These are phyloP conservation scores for Anodontia alba DNA, from an alignment of 2,888 invertebrate genomes.

Conservation along the genomic window DNA sequence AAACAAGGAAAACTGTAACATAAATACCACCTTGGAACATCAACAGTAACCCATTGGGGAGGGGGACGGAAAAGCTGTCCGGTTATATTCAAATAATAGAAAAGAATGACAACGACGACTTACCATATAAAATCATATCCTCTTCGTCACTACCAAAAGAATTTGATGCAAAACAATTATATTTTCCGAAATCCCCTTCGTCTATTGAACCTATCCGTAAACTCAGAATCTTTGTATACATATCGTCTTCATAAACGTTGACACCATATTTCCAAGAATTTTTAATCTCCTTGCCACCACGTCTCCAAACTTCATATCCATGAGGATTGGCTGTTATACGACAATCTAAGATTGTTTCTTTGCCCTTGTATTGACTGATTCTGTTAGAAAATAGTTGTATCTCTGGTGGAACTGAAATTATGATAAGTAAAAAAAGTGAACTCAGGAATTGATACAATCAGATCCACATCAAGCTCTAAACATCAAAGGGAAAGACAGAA, in stretches of 20 bases:
- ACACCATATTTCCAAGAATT: conserved; percentile 74
- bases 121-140: conserved; percentile 73
- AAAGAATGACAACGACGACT: conserved; percentile 1
- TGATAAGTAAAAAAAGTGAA: not conserved
- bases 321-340: conserved; percentile 81
- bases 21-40: too few species aligned
- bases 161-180: conserved; percentile 75
- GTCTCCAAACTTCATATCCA: conserved; percentile 77
- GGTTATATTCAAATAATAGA: too few species aligned
- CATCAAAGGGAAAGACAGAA: too few species aligned
- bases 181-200: conserved; percentile 74
- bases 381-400: conserved; percentile 76
- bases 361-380: conserved; percentile 78
- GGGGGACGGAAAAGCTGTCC: too few species aligned
- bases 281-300: conserved; percentile 68
- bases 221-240: conserved; percentile 75
- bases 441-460: too few species aligned
- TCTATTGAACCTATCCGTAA: conserved; percentile 70
- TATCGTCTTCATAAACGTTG: conserved; percentile 78
- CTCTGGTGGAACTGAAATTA: conserved; percentile 79
- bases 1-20: too few species aligned
- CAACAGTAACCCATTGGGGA: too few species aligned
- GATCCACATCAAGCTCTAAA: too few species aligned
- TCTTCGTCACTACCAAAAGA: conserved; percentile 72
- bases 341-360: conserved; percentile 83